Evolutionary conservation across 1,140 invertebrate genomes (phyloP).

Genomic region (Bombyx mori): DNA sequence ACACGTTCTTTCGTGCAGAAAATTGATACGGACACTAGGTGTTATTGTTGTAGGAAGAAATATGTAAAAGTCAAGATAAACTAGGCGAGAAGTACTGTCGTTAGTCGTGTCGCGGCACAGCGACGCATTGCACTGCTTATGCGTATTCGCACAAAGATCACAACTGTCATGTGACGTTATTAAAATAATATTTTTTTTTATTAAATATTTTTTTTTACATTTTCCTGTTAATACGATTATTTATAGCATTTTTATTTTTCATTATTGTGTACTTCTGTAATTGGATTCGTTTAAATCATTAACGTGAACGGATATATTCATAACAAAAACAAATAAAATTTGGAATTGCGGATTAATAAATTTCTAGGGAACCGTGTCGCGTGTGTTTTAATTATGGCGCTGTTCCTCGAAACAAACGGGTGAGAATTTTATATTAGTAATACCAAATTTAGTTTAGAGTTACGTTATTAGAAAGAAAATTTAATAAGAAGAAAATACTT

Average conservation of each 20-base stretch:
- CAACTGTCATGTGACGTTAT: not conserved
- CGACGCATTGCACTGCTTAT: slow-evolving; percentile 1
- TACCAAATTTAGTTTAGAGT: no score
- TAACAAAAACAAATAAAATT: no score
- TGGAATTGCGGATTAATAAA: slow-evolving; percentile 1
- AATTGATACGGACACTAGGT: not conserved
- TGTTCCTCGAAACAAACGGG: slow-evolving; percentile 26
- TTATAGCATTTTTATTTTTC: not conserved
- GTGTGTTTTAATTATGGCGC: slow-evolving; percentile 24
- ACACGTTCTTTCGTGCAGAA: not conserved
- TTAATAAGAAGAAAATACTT: no score
- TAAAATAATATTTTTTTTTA: not conserved
- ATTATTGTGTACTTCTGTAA: not conserved
- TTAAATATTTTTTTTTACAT: no score
- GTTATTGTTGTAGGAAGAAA: slow-evolving; percentile 2
- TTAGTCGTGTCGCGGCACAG: not conserved
- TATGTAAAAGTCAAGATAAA: slow-evolving; percentile 2
- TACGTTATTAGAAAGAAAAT: no score
- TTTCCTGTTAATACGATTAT: not conserved
- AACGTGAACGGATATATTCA: not conserved
- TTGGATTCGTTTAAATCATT: not conserved
- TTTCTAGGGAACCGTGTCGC: slow-evolving; percentile 11
- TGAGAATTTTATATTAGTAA: slow-evolving; percentile 12
- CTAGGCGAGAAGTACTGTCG: not conserved
- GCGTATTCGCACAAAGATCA: not conserved